phyloP scores from a whole-genome alignment of 2,888 invertebrate genomes.

The Ariolimax columbianus region DNA sequence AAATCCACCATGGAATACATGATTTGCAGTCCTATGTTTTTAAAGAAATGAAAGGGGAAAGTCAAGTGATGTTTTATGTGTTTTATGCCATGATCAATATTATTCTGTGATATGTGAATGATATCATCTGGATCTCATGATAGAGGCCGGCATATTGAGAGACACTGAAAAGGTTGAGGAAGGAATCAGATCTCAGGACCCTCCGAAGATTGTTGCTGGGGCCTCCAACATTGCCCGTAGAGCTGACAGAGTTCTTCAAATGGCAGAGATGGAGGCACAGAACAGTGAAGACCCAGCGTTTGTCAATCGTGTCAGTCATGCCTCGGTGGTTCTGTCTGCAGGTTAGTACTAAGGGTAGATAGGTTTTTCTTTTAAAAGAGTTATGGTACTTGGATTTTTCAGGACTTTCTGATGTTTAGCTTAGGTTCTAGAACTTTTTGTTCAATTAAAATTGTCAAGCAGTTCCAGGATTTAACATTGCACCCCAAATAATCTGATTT shows the following conservation, averaged over 20 bases:
- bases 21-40: too few species aligned
- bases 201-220: conserved; percentile 98
- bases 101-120: too few species aligned
- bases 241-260: conserved; percentile 96
- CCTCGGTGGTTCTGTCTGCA: conserved; percentile 89
- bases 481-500: too few species aligned
- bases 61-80: too few species aligned
- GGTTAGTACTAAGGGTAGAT: conserved; percentile 80
- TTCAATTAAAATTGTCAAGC: too few species aligned
- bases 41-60: too few species aligned
- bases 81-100: too few species aligned
- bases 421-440: too few species aligned
- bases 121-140: conserved; percentile 42
- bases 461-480: too few species aligned
- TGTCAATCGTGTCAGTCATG: conserved; percentile 90
- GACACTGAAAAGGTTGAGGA: conserved; percentile 98
- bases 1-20: too few species aligned
- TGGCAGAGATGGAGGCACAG: conserved; percentile 97
- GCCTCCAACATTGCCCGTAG: conserved; percentile 96
- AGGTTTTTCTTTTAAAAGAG: neutral
- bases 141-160: conserved; percentile 96
- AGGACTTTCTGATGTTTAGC: too few species aligned
- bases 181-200: conserved; percentile 91
- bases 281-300: conserved; percentile 97
- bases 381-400: too few species aligned